Conservation (phyloP, 2,113 vertebrate species). For the Sula dactylatra region DNA sequence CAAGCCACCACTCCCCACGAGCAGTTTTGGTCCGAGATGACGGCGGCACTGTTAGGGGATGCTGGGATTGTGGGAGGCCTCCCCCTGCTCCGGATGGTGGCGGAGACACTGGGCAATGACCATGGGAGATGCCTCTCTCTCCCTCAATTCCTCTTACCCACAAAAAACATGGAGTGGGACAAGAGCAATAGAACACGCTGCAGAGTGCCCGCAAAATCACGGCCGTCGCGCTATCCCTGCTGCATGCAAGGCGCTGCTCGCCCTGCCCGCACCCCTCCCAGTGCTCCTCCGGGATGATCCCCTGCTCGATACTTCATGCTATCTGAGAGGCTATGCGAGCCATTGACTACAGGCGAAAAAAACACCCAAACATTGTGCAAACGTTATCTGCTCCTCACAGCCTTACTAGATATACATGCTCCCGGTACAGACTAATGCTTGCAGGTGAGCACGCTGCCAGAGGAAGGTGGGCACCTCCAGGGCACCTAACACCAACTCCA, state of each 20-base stretch:
- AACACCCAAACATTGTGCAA: no score
- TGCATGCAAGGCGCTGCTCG: no score
- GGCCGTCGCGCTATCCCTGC: background rate
- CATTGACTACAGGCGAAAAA: background rate
- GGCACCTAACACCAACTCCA: background rate
- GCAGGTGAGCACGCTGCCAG: background rate
- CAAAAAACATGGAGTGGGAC: background rate
- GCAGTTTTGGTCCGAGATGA: background rate
- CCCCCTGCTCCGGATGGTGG: background rate
- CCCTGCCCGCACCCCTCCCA: background rate
- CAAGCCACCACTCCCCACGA: background rate
- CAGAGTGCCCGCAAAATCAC: background rate
- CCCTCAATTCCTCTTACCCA: background rate
- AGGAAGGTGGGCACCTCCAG: background rate
- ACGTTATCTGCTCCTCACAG: background rate
- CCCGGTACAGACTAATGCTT: background rate
- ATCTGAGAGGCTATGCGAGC: background rate
- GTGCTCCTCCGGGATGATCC: background rate
- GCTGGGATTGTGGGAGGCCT: background rate
- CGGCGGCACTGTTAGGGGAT: accelerated
- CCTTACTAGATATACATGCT: background rate
- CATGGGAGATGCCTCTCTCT: background rate
- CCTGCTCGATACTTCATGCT: background rate
- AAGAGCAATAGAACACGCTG: background rate
- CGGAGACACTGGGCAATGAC: background rate